These are phyloP conservation scores for Gracilinanus agilis DNA, from an alignment of 2,113 vertebrate genomes.

Conservation along the genomic window DNA sequence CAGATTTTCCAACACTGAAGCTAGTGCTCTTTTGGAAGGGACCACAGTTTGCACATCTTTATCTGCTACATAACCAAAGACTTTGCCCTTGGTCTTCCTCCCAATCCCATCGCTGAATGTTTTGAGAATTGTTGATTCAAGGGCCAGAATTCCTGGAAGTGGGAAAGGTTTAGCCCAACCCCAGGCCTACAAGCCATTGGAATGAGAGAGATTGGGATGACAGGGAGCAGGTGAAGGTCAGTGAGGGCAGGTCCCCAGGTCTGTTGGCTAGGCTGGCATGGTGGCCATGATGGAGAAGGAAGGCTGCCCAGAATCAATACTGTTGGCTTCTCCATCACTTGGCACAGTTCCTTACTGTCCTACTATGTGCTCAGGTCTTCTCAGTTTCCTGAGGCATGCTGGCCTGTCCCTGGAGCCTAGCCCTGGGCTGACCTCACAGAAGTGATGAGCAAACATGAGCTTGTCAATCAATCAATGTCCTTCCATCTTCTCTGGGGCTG, in stretches of 20 bases:
- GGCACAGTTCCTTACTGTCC: neutral
- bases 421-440: neutral
- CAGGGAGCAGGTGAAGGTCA: neutral
- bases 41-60: neutral
- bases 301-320: neutral
- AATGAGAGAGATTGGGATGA: neutral
- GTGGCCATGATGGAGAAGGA: neutral
- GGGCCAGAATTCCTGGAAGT: neutral
- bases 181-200: neutral
- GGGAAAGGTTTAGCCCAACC: neutral
- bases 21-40: neutral
- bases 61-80: neutral
- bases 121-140: neutral
- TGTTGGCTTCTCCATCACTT: neutral
- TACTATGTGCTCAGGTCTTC: neutral
- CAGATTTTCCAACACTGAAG: neutral
- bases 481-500: neutral
- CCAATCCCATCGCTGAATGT: neutral
- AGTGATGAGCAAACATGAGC: neutral
- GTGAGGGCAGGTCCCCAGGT: neutral
- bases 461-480: neutral
- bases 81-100: neutral
- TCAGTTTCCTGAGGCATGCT: neutral
- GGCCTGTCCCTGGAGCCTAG: too few species aligned
- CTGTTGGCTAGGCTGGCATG: neutral